Percentiles rank a stretch among this genome's conserved stretches.
Evolutionary conservation across 2,888 invertebrate genomes (phyloP).

Genomic region (Saturnia pavonia): DNA sequence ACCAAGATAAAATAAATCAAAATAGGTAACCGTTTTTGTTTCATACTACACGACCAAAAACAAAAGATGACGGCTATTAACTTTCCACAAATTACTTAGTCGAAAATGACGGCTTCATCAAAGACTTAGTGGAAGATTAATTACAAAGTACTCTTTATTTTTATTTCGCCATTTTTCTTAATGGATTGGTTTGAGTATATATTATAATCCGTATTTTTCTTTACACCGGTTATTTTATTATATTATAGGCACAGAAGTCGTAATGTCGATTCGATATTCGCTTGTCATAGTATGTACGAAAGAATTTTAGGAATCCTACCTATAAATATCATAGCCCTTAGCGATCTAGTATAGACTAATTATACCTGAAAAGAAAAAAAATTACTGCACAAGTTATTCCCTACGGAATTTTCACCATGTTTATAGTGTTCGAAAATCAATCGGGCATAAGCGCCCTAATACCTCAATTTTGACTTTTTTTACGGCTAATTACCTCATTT

Average conservation of each 20-base stretch:
- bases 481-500: neutral
- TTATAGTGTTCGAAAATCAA: neutral
- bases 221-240: too few species aligned
- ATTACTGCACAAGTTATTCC: too few species aligned
- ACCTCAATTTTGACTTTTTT: neutral
- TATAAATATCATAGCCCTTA: neutral
- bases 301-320: neutral
- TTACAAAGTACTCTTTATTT: conserved; percentile 23
- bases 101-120: conserved; percentile 43
- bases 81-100: conserved; percentile 41
- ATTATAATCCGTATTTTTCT: too few species aligned
- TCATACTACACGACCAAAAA: conserved; percentile 22
- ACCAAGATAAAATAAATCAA: neutral
- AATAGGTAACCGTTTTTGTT: neutral
- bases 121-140: conserved; percentile 42
- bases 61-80: conserved; percentile 34
- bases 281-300: neutral
- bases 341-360: too few species aligned
- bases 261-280: neutral
- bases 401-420: neutral
- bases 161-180: conserved; percentile 3
- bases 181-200: neutral
- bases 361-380: too few species aligned
- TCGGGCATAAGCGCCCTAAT: neutral
- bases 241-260: neutral